These are phyloP conservation scores for Deroplatys truncata DNA, from an alignment of 2,888 invertebrate genomes.

Conservation along the genomic window DNA sequence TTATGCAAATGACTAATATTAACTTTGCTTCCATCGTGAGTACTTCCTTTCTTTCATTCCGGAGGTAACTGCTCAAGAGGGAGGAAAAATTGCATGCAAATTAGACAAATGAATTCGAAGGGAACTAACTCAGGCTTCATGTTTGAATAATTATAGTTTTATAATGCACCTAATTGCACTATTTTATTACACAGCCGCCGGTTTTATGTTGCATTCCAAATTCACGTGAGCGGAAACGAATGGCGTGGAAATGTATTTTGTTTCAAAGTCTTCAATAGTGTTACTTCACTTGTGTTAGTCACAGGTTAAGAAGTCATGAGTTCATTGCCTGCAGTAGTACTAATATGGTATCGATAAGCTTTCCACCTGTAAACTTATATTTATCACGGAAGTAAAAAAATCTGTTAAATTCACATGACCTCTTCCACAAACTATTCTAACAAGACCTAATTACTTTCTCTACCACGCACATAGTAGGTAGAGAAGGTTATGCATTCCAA, in stretches of 20 bases:
- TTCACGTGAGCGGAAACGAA: not conserved
- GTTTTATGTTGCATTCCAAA: not conserved
- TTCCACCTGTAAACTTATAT: no score
- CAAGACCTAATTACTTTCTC: no score
- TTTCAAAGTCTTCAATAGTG: no score
- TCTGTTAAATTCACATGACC: no score
- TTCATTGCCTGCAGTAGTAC: no score
- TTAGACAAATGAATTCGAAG: conserved; percentile 12
- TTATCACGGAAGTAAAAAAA: no score
- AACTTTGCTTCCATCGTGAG: not conserved
- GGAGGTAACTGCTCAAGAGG: not conserved
- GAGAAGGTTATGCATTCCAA: no score
- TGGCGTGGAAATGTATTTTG: not conserved
- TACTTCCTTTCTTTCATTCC: conserved; percentile 6
- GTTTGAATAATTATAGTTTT: conserved; percentile 15
- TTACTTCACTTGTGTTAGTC: no score
- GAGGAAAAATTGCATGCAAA: conserved; percentile 8
- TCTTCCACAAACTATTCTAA: no score
- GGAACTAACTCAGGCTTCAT: not conserved
- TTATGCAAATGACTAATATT: conserved; percentile 20
- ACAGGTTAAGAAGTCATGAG: no score
- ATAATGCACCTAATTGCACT: conserved; percentile 12
- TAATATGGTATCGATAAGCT: no score
- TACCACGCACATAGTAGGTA: no score
- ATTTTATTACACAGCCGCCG: not conserved